These are phyloP conservation scores for Mesopsocus fuscifrons DNA, from an alignment of 2,888 invertebrate species.

Conservation along the genomic window DNA sequence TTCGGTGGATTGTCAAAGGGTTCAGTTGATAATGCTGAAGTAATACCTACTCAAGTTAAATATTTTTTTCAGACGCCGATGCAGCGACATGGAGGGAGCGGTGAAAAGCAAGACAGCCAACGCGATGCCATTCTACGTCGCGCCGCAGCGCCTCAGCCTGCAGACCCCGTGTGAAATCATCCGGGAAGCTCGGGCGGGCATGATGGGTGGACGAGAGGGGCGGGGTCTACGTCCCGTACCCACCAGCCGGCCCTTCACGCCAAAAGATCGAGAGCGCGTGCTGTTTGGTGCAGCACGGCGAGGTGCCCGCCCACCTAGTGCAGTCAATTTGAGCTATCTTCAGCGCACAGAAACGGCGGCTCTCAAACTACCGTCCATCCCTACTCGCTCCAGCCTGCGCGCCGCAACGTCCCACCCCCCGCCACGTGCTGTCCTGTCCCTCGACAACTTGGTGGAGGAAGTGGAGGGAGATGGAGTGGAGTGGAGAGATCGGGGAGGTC, in stretches of 20 bases:
- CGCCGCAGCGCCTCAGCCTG: constrained; percentile 28
- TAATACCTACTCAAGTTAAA: too few relatives aligned
- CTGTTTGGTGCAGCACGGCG: constrained; percentile 43
- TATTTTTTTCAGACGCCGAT: too few relatives aligned
- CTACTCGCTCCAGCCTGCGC: too few relatives aligned
- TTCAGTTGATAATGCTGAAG: too few relatives aligned
- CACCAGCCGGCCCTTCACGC: constrained; percentile 73
- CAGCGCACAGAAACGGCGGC: too few relatives aligned
- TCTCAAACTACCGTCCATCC: too few relatives aligned
- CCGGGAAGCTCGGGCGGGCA: constrained; percentile 51
- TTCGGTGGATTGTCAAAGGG: too few relatives aligned
- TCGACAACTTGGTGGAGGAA: too few relatives aligned
- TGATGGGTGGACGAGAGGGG: constrained; percentile 21
- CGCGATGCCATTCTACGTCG: constrained; percentile 33
- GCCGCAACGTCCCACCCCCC: constrained; percentile 14
- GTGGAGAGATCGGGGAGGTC: not conserved
- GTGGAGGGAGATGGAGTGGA: constrained; percentile 4
- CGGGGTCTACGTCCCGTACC: constrained; percentile 40
- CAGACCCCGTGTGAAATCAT: constrained; percentile 68
- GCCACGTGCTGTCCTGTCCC: constrained; percentile 22
- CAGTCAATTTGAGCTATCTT: constrained; percentile 47
- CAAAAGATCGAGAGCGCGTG: constrained; percentile 56
- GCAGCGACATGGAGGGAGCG: too few relatives aligned
- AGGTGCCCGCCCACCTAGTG: constrained; percentile 46
- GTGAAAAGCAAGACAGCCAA: too few relatives aligned